Evolutionary conservation across 2,888 invertebrate species (phyloP).

Genomic region (Acanthosoma haemorrhoidale): DNA sequence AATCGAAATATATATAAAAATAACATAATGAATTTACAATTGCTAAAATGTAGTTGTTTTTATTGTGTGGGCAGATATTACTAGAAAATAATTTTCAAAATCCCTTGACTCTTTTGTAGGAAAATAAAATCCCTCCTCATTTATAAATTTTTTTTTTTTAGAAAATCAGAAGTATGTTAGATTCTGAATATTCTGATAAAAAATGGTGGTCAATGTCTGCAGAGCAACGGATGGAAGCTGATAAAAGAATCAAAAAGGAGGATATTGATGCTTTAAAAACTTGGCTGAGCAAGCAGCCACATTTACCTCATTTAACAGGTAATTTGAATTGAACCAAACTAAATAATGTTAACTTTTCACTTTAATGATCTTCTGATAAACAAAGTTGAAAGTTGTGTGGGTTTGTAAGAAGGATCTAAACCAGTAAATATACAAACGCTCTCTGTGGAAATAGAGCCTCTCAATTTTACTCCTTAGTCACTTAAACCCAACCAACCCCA

Average conservation of each 20-base stretch:
- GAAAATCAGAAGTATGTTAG: neutral
- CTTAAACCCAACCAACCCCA: too few species aligned
- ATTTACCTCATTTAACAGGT: constrained; percentile 37
- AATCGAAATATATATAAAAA: too few species aligned
- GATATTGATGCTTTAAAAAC: constrained; percentile 36
- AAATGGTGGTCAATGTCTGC: constrained; percentile 29
- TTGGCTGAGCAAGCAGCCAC: constrained; percentile 39
- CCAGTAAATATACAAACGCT: neutral
- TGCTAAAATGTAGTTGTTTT: too few species aligned
- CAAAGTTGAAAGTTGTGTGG: neutral
- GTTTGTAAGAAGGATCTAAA: neutral
- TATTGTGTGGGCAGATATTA: too few species aligned
- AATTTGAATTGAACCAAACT: too few species aligned
- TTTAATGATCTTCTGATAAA: too few species aligned
- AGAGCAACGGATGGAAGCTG: constrained; percentile 35
- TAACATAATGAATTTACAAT: too few species aligned
- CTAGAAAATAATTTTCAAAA: neutral
- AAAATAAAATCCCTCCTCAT: neutral
- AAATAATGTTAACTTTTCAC: neutral
- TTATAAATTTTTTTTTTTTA: neutral
- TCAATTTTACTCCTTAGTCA: too few species aligned
- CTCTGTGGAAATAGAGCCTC: too few species aligned
- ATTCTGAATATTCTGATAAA: neutral
- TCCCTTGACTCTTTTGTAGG: neutral
- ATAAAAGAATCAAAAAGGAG: constrained; percentile 33